Evolutionary conservation across 2,797 vertebrate species (phyloP), one percentile per base, ranked within the genome.

Genomic region (Spinibarbus caldwelli): DNA sequence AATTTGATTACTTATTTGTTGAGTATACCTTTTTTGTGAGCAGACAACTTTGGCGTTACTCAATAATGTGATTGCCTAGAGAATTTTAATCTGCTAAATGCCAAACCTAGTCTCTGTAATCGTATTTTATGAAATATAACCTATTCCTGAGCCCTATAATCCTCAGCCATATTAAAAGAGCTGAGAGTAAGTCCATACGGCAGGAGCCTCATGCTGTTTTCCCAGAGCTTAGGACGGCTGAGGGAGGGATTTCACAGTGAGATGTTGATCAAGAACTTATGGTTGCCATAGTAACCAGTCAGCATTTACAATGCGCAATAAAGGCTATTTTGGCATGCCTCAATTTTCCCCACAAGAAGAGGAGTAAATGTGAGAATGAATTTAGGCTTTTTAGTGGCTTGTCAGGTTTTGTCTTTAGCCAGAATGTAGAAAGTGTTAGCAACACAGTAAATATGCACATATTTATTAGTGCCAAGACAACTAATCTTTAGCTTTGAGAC

Each of bases 221-320:
- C 49, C 26, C 36, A 84, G 19, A 43, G 15, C 59, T 76, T 43
- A 43, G 87, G 79, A 78, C 59, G 43, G 36, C 43, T 41, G 17
- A 5, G 80, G 36, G 71, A 66, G 87, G 26, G 82, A 79, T 81
- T 84, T 90, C 66, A 62, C 73, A 78, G 79, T 54, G 83, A 70
- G 73, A 21, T 43, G 64, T 36, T 86, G 64, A 72, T 47, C 68
- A 49, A 59, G 83, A 83, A 70, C 79, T 86, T 70, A 83, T 87
- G 86, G 87, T 91, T 91, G 88, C 90, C 79, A 89, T 87, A 88
- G 88, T 82, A 92, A 90, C 91, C 86, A 78, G 26, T 72, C 59
- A 76, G 82, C 73, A 70, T 73, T 80, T 76, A 76, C 57, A 31
- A 80, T 86, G 82, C 80, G 47, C 31, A 43, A 36, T 23, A 57